Evolutionary conservation across 92 coral and sea anemone genomes (phyloP).

Genomic region (Palythoa caribaeorum): DNA sequence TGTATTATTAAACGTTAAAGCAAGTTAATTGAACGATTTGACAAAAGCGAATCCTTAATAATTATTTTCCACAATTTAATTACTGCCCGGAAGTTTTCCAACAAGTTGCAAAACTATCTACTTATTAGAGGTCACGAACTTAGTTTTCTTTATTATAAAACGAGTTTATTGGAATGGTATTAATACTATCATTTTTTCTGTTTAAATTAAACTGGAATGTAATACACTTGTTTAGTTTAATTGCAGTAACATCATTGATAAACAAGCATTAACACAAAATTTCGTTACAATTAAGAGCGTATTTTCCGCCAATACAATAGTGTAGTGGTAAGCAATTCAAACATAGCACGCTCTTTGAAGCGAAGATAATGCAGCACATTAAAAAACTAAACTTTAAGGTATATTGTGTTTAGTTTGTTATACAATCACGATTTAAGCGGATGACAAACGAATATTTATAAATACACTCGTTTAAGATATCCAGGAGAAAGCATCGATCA

Average conservation of each 20-base stretch:
- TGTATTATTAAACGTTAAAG: too few relatives aligned
- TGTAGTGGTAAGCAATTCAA: not conserved
- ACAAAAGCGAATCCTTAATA: too few relatives aligned
- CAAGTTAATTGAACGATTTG: too few relatives aligned
- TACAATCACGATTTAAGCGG: not conserved
- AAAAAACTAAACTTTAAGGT: not conserved
- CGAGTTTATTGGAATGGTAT: not conserved
- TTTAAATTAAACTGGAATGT: not conserved
- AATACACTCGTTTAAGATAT: not conserved
- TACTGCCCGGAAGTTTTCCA: not conserved
- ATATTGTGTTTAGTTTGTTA: not conserved
- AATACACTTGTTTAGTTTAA: not conserved
- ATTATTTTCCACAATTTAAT: not conserved
- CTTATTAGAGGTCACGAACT: not conserved
- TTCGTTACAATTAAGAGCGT: not conserved
- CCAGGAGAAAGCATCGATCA: too few relatives aligned
- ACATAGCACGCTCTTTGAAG: not conserved
- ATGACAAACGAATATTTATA: not conserved
- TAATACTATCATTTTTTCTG: not conserved
- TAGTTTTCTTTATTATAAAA: not conserved
- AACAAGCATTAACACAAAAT: constrained; percentile 9
- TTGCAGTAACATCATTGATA: not conserved
- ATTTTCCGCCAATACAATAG: too few relatives aligned
- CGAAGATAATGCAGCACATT: not conserved
- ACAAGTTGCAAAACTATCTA: not conserved